Evolutionary conservation across 2,797 vertebrate species (phyloP).

Genomic region (Allobates femoralis): DNA sequence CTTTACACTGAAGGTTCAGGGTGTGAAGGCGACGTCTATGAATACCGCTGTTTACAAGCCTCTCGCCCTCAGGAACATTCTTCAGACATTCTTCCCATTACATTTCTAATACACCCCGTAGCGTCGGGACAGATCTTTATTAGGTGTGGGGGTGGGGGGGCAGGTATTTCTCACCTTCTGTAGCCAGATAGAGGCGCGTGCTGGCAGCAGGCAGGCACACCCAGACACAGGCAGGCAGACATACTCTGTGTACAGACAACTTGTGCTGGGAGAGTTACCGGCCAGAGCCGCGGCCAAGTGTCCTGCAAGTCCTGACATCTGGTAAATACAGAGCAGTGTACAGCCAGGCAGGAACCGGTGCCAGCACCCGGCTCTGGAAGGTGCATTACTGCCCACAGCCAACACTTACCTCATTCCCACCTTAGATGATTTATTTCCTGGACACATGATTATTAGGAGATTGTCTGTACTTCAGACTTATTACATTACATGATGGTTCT

Average conservation of each 20-base stretch:
- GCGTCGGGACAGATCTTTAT: slow-evolving; percentile 53
- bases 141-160: slow-evolving; percentile 38
- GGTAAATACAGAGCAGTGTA: slow-evolving; percentile 63
- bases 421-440: neutral
- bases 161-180: slow-evolving; percentile 56
- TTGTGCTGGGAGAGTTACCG: slow-evolving; percentile 28
- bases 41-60: slow-evolving; percentile 68
- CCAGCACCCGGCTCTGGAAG: slow-evolving; percentile 35
- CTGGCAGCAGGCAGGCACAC: slow-evolving; percentile 38
- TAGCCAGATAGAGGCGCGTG: slow-evolving; percentile 42
- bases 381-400: slow-evolving; percentile 5
- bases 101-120: slow-evolving; percentile 43
- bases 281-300: slow-evolving; percentile 42
- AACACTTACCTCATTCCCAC: neutral
- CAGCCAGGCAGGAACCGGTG: slow-evolving; percentile 62
- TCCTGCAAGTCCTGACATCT: slow-evolving; percentile 60
- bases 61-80: slow-evolving; percentile 67
- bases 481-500: neutral
- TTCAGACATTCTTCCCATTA: slow-evolving; percentile 23
- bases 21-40: slow-evolving; percentile 58
- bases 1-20: slow-evolving; percentile 21
- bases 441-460: neutral
- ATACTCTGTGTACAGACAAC: slow-evolving; percentile 48
- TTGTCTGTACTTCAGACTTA: neutral
- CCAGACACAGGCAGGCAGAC: slow-evolving; percentile 46